Evolutionary conservation across 2,888 invertebrate genomes (phyloP).

Genomic region (Halocaridina rubra): DNA sequence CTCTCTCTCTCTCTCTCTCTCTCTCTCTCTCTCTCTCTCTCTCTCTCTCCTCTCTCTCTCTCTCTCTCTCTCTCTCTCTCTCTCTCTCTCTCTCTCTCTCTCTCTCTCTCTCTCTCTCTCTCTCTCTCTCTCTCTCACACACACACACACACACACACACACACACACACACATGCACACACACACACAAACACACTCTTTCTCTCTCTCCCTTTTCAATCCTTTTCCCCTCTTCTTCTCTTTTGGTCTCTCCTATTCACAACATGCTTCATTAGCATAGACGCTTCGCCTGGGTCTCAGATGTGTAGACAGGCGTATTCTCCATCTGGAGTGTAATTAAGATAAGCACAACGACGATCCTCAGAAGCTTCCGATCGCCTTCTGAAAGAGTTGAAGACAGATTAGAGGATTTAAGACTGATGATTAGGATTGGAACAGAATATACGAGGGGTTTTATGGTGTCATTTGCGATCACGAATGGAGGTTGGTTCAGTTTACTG

Average conservation of each 20-base stretch:
- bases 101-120: neutral
- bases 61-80: neutral
- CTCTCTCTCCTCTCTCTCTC: neutral
- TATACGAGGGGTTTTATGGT: neutral
- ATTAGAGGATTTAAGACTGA: neutral
- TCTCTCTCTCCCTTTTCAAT: neutral
- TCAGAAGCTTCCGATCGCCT: neutral
- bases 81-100: neutral
- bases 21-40: conserved; percentile 8
- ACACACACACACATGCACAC: neutral
- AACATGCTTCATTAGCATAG: neutral
- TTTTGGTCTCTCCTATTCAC: neutral
- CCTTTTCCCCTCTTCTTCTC: neutral
- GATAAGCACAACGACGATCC: neutral
- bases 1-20: too few relatives aligned
- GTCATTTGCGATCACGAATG: neutral
- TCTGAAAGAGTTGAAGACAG: neutral
- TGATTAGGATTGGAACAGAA: neutral
- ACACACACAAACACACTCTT: neutral
- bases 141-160: neutral
- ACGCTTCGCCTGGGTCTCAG: neutral
- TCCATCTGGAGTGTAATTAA: neutral
- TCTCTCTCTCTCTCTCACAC: neutral
- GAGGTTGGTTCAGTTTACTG: neutral
- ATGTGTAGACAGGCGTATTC: neutral